A percentile compares a stretch with the other conserved stretches of the same genome.
phyloP scores from a whole-genome alignment of 2,888 invertebrate genomes.

The Timema cristinae region DNA sequence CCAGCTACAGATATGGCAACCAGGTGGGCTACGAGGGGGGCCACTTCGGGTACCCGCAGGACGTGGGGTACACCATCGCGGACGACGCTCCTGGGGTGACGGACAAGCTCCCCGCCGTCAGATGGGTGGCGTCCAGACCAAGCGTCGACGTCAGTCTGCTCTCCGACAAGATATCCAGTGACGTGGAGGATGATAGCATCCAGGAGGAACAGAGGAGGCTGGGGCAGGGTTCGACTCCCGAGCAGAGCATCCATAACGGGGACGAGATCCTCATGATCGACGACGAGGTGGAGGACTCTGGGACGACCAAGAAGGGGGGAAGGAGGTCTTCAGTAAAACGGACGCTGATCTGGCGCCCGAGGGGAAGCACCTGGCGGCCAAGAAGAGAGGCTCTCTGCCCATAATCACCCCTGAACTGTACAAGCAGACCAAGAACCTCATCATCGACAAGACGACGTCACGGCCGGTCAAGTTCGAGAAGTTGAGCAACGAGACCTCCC shows the following conservation, averaged over 20 bases:
- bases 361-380: background rate
- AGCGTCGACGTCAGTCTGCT: slow-evolving; percentile 21
- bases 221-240: slow-evolving; percentile 44
- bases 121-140: background rate
- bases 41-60: slow-evolving; percentile 63
- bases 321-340: slow-evolving; percentile 35
- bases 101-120: background rate
- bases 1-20: slow-evolving; percentile 72
- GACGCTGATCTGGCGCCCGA: no score
- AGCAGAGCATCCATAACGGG: background rate
- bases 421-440: slow-evolving; percentile 43
- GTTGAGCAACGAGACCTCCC: slow-evolving; percentile 52
- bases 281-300: slow-evolving; percentile 28
- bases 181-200: slow-evolving; percentile 45
- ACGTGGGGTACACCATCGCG: slow-evolving; percentile 50
- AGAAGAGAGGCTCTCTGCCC: slow-evolving; percentile 27
- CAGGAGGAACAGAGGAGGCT: slow-evolving; percentile 50
- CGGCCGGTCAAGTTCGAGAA: slow-evolving; percentile 54
- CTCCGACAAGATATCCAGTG: slow-evolving; percentile 52
- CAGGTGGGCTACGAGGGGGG: slow-evolving; percentile 74
- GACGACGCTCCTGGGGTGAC: background rate
- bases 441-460: slow-evolving; percentile 32
- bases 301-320: background rate
- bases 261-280: background rate
- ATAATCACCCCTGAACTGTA: slow-evolving; percentile 27